These are phyloP conservation scores for Pseudomyrmex cubaensis DNA, from an alignment of 1,140 invertebrate species.

Conservation along the genomic window DNA sequence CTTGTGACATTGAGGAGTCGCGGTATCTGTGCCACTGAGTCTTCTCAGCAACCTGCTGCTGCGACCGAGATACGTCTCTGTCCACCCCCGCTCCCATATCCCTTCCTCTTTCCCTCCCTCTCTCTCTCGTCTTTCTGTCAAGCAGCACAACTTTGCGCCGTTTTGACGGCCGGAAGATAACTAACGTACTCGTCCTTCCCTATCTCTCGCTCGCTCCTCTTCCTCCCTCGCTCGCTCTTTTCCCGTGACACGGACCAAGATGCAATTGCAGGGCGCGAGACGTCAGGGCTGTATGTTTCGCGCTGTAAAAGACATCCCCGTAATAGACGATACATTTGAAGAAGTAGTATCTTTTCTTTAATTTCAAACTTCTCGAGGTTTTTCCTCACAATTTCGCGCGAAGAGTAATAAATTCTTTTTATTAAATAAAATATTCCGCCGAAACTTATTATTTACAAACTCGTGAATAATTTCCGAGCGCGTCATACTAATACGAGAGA, in stretches of 20 bases:
- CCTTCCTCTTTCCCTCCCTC: background rate
- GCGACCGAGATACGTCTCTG: conserved; percentile 76
- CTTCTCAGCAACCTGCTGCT: conserved; percentile 78
- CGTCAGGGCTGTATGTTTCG: background rate
- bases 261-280: conserved; percentile 29
- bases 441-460: too few relatives aligned
- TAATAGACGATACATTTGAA: background rate
- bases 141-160: conserved; percentile 80
- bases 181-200: conserved; percentile 70
- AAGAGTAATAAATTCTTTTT: too few relatives aligned
- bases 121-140: conserved; percentile 54
- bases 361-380: background rate
- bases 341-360: background rate
- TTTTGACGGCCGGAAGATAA: conserved; percentile 82
- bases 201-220: conserved; percentile 60
- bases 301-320: background rate
- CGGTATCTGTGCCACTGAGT: conserved; percentile 80
- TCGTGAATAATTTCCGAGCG: too few relatives aligned
- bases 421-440: too few relatives aligned
- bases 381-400: too few relatives aligned
- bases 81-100: background rate
- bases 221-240: background rate
- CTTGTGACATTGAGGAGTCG: conserved; percentile 81
- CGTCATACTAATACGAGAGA: background rate
- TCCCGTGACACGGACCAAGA: conserved; percentile 52